A percentile compares a stretch with the other conserved stretches of the same genome.
Conservation (phyloP, 1,140 invertebrate genomes). For the Phocides pigmalion region DNA sequence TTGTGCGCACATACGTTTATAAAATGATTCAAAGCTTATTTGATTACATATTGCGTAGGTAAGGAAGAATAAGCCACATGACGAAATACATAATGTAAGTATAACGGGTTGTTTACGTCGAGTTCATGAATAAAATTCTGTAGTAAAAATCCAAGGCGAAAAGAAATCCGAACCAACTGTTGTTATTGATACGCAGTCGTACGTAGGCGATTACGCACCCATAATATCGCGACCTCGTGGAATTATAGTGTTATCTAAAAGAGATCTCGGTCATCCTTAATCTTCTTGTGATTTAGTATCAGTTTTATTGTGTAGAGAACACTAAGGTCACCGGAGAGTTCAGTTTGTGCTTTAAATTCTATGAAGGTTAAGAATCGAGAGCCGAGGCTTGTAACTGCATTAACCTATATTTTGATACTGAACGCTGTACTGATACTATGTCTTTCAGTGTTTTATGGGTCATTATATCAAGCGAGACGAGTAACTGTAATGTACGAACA, state of each 20-base stretch:
- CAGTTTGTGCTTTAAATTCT: conserved; percentile 36
- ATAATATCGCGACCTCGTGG: conserved; percentile 47
- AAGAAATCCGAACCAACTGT: conserved; percentile 37
- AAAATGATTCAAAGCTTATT: neutral
- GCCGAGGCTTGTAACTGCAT: conserved; percentile 47
- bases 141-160: conserved; percentile 32
- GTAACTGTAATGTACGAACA: neutral
- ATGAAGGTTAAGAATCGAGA: conserved; percentile 55
- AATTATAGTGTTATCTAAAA: conserved; percentile 46
- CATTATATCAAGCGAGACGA: neutral
- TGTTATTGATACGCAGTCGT: conserved; percentile 36
- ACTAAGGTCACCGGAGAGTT: conserved; percentile 45
- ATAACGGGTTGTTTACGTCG: neutral
- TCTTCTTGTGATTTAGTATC: conserved; percentile 52
- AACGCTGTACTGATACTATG: too few relatives aligned
- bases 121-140: conserved; percentile 22
- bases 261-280: conserved; percentile 51
- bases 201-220: conserved; percentile 27
- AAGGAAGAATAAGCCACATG: neutral
- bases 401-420: conserved; percentile 47
- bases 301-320: conserved; percentile 52
- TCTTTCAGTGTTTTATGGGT: neutral
- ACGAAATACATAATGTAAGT: neutral
- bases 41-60: neutral
- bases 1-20: too few relatives aligned